These are phyloP conservation scores for Anguilla pacifica DNA, from an alignment of 2,797 vertebrate species.

Conservation along the genomic window DNA sequence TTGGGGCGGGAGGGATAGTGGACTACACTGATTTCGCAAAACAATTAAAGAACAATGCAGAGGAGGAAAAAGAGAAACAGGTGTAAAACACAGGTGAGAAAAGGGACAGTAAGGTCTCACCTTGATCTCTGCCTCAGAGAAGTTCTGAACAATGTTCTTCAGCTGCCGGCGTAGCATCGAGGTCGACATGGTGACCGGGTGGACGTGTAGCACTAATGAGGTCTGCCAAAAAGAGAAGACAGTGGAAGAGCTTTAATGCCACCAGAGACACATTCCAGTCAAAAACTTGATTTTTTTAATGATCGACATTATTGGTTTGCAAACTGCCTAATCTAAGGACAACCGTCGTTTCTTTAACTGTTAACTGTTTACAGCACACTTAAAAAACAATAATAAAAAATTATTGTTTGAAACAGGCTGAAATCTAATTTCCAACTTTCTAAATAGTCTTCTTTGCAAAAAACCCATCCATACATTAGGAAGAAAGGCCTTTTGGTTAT, in stretches of 20 bases:
- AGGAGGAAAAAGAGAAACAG: background rate
- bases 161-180: constrained; percentile 94
- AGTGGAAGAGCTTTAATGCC: background rate
- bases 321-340: too few relatives aligned
- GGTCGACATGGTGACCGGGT: constrained; percentile 85
- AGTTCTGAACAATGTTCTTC: constrained; percentile 99
- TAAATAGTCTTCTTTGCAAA: too few relatives aligned
- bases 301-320: background rate
- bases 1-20: background rate
- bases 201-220: constrained; percentile 41
- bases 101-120: constrained; percentile 58
- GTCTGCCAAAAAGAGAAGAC: constrained; percentile 40
- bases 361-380: too few relatives aligned
- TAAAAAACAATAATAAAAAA: too few relatives aligned
- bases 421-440: too few relatives aligned
- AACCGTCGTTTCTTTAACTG: too few relatives aligned
- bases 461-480: too few relatives aligned
- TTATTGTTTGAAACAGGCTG: too few relatives aligned
- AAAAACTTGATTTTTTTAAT: background rate
- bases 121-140: constrained; percentile 98
- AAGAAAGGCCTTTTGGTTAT: too few relatives aligned
- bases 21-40: background rate
- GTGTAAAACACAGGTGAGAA: background rate
- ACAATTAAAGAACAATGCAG: background rate
- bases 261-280: background rate